Conservation (phyloP, 1,140 invertebrate genomes). For the Bactericera cockerelli region DNA sequence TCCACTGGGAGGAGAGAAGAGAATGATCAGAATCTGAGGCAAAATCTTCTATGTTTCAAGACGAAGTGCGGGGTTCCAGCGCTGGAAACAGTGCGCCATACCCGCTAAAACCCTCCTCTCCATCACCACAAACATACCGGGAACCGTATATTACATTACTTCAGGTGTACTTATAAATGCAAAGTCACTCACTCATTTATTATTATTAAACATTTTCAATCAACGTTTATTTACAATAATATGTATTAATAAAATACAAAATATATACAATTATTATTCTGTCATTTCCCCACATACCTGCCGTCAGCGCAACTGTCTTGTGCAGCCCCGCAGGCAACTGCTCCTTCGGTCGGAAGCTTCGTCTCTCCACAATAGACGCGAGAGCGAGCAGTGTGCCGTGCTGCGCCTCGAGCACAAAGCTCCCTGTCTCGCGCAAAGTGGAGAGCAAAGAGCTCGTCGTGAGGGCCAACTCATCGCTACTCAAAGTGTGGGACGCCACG, state of each 20-base stretch:
- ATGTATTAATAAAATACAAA: too few relatives aligned
- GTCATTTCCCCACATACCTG: background rate
- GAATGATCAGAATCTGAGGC: conserved; percentile 13
- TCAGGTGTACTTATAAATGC: too few relatives aligned
- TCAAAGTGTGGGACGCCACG: conserved; percentile 36
- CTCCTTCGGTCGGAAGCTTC: conserved; percentile 27
- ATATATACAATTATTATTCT: too few relatives aligned
- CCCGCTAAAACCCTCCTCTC: too few relatives aligned
- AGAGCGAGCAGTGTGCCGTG: conserved; percentile 53
- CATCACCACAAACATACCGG: too few relatives aligned
- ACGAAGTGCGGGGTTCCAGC: too few relatives aligned
- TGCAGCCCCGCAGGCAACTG: background rate
- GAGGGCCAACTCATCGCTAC: conserved; percentile 26
- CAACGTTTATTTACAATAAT: too few relatives aligned
- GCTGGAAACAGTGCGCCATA: too few relatives aligned
- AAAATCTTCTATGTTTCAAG: too few relatives aligned
- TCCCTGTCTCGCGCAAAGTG: conserved; percentile 27
- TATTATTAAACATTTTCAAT: too few relatives aligned
- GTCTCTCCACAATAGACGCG: conserved; percentile 47
- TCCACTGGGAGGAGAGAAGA: conserved; percentile 32
- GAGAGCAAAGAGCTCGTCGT: conserved; percentile 23
- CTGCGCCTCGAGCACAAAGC: conserved; percentile 49
- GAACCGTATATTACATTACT: background rate
- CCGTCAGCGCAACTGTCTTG: background rate
- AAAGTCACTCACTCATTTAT: too few relatives aligned